Conservation (phyloP, 2,888 invertebrate genomes). For the Platypus cylindrus region DNA sequence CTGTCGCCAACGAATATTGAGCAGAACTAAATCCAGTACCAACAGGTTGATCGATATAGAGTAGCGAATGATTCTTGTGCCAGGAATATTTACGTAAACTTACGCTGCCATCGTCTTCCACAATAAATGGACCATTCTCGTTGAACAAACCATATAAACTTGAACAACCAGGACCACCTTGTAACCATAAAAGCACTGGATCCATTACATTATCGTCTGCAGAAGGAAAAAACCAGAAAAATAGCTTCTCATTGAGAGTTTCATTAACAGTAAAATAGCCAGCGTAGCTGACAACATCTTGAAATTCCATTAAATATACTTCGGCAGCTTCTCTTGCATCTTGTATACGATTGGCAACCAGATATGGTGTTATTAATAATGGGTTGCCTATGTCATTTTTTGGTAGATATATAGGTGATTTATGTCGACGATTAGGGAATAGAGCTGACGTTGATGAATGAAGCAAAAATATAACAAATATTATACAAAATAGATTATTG, state of each 20-base stretch:
- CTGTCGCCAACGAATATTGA: slow-evolving; percentile 47
- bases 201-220: slow-evolving; percentile 38
- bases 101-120: slow-evolving; percentile 31
- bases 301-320: slow-evolving; percentile 35
- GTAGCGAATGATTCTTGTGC: slow-evolving; percentile 63
- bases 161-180: slow-evolving; percentile 69
- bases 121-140: slow-evolving; percentile 65
- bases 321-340: slow-evolving; percentile 42
- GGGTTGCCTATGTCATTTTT: slow-evolving; percentile 39
- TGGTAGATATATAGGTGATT: slow-evolving; percentile 26
- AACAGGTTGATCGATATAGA: slow-evolving; percentile 89
- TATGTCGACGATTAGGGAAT: too few relatives aligned
- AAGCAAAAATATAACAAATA: too few relatives aligned
- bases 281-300: slow-evolving; percentile 51
- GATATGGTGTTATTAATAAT: slow-evolving; percentile 60
- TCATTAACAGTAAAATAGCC: slow-evolving; percentile 72
- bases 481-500: too few relatives aligned
- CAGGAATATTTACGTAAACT: slow-evolving; percentile 57
- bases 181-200: slow-evolving; percentile 66
- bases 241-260: slow-evolving; percentile 59
- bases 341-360: slow-evolving; percentile 55
- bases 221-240: slow-evolving; percentile 82
- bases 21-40: slow-evolving; percentile 82
- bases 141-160: slow-evolving; percentile 64
- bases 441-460: too few relatives aligned